Evolutionary conservation across 2,113 vertebrate species (phyloP).

Genomic region (Peucedramus taeniatus): DNA sequence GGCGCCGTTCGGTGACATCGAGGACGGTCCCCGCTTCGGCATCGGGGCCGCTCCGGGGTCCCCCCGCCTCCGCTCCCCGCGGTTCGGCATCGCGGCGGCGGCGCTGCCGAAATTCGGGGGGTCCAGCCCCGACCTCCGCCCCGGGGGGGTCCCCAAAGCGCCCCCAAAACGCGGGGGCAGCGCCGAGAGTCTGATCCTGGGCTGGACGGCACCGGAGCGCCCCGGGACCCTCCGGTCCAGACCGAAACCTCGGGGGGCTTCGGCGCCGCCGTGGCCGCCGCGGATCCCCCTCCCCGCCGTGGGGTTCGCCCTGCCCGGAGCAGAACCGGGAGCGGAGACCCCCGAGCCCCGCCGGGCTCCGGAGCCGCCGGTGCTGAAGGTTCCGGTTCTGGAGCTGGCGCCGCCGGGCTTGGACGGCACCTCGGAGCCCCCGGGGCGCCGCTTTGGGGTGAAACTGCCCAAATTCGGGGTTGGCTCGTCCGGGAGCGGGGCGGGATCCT

Average conservation of each 20-base stretch:
- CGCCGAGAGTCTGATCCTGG: not conserved
- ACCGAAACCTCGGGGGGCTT: not conserved
- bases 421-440: not conserved
- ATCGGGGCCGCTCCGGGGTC: conserved; percentile 60
- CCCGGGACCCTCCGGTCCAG: not conserved
- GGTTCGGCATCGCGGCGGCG: not conserved
- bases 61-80: not conserved
- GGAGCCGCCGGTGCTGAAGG: not conserved
- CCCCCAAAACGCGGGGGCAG: not conserved
- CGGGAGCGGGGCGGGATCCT: not conserved
- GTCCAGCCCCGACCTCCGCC: not conserved
- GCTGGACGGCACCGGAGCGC: not conserved
- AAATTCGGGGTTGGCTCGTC: not conserved
- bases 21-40: not conserved
- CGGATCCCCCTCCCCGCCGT: not conserved
- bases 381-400: not conserved
- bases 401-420: not conserved
- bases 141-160: not conserved
- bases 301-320: not conserved
- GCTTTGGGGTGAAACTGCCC: not conserved
- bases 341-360: not conserved
- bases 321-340: not conserved
- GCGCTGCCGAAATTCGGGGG: not conserved
- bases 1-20: not conserved
- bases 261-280: not conserved